Conservation (phyloP, 2,113 vertebrate species). For the Vimba vimba region DNA sequence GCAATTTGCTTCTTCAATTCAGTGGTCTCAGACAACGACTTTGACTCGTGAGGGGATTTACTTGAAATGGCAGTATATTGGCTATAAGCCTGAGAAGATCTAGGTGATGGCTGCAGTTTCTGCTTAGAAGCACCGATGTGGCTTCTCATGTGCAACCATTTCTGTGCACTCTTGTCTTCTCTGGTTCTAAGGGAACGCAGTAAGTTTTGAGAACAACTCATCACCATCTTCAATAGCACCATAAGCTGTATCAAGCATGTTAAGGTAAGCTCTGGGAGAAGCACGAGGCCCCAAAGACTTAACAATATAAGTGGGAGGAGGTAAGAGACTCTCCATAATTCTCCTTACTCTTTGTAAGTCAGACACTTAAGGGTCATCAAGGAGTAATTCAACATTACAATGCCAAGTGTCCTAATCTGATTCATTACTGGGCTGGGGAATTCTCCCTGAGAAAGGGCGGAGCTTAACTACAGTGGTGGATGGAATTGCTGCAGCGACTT, state of each 20-base stretch:
- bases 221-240: conserved; percentile 31
- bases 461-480: not conserved
- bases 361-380: conserved; percentile 32
- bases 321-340: conserved; percentile 32
- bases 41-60: no score
- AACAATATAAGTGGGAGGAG: conserved; percentile 34
- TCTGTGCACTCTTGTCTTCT: conserved; percentile 1
- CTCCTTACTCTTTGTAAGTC: conserved; percentile 17
- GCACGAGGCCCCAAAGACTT: not conserved
- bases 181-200: not conserved
- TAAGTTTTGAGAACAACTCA: conserved; percentile 34
- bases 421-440: conserved; percentile 15
- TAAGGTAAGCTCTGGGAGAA: not conserved
- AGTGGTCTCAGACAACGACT: no score
- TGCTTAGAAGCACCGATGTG: no score
- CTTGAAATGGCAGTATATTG: no score
- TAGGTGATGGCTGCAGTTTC: no score
- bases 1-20: no score
- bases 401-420: conserved; percentile 19
- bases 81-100: no score
- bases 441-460: not conserved
- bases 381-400: conserved; percentile 17
- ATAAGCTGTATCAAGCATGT: conserved; percentile 41
- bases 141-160: no score
- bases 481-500: not conserved